These are phyloP conservation scores for Heliornis fulica DNA, from an alignment of 2,113 vertebrate genomes.

Conservation along the genomic window DNA sequence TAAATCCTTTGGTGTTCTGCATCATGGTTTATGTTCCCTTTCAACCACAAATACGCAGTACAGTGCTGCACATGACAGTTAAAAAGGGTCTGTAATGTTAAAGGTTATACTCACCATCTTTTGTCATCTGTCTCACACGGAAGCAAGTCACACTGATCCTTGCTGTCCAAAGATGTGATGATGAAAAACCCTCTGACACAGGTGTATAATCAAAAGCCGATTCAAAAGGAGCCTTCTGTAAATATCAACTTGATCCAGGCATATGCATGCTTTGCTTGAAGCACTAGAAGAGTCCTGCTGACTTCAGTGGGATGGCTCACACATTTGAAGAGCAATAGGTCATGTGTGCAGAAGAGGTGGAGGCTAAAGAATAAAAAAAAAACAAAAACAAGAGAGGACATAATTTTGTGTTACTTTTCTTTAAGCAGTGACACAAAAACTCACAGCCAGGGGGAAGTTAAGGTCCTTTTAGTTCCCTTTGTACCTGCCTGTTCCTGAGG, in stretches of 20 bases:
- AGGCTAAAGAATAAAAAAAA: neutral
- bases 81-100: slow-evolving; percentile 19
- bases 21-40: neutral
- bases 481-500: neutral
- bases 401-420: neutral
- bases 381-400: neutral
- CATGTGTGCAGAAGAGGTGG: neutral
- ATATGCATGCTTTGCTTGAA: neutral
- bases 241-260: slow-evolving; percentile 38
- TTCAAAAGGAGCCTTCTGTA: slow-evolving; percentile 41
- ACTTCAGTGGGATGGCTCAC: neutral
- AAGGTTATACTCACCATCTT: slow-evolving; percentile 43
- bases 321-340: neutral
- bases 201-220: slow-evolving; percentile 47
- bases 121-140: neutral
- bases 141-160: slow-evolving; percentile 1
- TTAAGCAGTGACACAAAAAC: neutral
- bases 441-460: neutral
- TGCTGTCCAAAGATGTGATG: neutral
- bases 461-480: neutral
- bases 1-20: neutral
- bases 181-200: neutral
- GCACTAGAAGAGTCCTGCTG: neutral
- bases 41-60: neutral
- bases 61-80: neutral